phyloP scores from a whole-genome alignment of 1,140 invertebrate genomes.

The Acromyrmex heyeri region DNA sequence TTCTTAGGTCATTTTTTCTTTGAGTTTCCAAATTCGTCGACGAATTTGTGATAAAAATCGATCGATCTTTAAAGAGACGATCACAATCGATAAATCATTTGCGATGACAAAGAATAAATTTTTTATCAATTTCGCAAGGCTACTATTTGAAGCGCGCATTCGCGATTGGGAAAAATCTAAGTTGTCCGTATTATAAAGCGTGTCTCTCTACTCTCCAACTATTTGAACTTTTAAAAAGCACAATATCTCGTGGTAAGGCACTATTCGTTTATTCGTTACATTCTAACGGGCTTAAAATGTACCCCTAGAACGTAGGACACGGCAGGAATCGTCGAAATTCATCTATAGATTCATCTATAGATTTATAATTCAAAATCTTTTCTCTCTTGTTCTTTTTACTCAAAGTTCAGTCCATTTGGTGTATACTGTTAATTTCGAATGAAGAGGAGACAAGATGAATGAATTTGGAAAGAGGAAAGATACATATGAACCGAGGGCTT shows the following conservation, averaged over 20 bases:
- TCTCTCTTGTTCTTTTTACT: background rate
- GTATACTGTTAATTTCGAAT: background rate
- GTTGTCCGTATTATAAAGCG: background rate
- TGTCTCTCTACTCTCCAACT: conserved; percentile 11
- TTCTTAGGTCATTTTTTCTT: background rate
- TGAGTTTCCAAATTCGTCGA: conserved; percentile 27
- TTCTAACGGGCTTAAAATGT: conserved; percentile 19
- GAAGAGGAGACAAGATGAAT: conserved; percentile 4
- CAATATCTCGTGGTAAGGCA: conserved; percentile 52
- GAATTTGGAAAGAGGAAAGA: conserved; percentile 11
- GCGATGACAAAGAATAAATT: background rate
- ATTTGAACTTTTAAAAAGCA: conserved; percentile 53
- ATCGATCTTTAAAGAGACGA: background rate
- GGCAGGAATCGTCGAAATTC: conserved; percentile 43
- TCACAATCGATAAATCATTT: background rate
- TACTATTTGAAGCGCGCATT: background rate
- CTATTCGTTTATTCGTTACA: conserved; percentile 52
- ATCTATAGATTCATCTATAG: conserved; percentile 25
- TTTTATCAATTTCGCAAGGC: background rate
- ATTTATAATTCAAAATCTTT: conserved; percentile 11
- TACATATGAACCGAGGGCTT: background rate
- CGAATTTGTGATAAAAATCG: background rate
- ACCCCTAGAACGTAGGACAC: conserved; percentile 14
- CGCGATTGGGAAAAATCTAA: background rate
- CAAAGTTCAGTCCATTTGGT: conserved; percentile 16